A percentile compares a stretch with the other conserved stretches of the same genome.
phyloP scores from a whole-genome alignment of 2,113 vertebrate species.

The Turdus rufiventris region DNA sequence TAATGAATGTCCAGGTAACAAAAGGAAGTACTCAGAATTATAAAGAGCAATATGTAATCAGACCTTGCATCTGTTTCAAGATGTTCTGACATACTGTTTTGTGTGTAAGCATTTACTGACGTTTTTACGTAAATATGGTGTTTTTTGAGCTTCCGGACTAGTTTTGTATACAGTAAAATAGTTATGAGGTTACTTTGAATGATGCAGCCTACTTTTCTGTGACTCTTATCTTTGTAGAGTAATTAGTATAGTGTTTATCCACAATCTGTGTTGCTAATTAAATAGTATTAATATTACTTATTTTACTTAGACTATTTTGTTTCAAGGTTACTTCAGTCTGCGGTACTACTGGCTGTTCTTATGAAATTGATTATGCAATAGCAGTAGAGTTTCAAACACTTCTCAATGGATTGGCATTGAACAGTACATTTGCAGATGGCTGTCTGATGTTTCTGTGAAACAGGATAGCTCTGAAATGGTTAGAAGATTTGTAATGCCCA shows the following conservation, averaged over 20 bases:
- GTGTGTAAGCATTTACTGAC: not conserved
- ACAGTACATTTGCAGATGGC: not conserved
- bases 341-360: not conserved
- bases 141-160: not conserved
- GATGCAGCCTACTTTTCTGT: not conserved
- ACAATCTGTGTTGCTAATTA: not conserved
- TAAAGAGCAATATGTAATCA: not conserved
- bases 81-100: not conserved
- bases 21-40: not conserved
- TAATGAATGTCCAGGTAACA: not conserved
- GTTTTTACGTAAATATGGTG: not conserved
- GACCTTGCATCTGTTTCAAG: not conserved
- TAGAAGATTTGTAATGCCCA: not conserved
- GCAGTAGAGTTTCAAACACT: not conserved
- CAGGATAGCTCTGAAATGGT: not conserved
- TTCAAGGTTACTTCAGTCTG: not conserved
- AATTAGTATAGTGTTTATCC: not conserved
- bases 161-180: not conserved
- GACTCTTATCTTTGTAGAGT: not conserved
- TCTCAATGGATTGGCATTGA: not conserved
- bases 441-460: not conserved
- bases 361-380: not conserved
- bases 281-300: not conserved
- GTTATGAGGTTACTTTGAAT: not conserved
- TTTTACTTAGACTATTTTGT: not conserved